Evolutionary conservation across 2,888 invertebrate species (phyloP).

Genomic region (Acronicta alni): DNA sequence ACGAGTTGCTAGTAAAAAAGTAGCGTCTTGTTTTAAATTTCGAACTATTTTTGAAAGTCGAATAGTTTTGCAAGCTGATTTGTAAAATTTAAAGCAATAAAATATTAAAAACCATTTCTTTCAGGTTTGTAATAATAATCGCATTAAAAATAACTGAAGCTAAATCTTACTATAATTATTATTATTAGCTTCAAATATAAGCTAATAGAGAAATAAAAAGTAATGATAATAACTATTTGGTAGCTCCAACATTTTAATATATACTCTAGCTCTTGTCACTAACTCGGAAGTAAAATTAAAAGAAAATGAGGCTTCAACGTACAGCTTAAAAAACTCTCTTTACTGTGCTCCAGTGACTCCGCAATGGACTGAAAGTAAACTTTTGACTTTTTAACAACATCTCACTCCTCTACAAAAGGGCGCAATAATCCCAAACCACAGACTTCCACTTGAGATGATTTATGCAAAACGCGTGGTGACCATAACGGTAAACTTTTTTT

Average conservation of each 20-base stretch:
- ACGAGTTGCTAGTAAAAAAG: slow-evolving; percentile 40
- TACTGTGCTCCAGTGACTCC: slow-evolving; percentile 9
- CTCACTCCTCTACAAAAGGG: slow-evolving; percentile 52
- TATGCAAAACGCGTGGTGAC: slow-evolving; percentile 80
- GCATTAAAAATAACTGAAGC: too few relatives aligned
- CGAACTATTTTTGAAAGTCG: not conserved
- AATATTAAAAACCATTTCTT: too few relatives aligned
- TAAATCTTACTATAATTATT: too few relatives aligned
- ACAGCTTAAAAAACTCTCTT: too few relatives aligned
- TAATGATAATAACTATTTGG: too few relatives aligned
- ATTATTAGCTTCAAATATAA: too few relatives aligned
- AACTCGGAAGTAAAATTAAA: too few relatives aligned
- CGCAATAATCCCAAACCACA: slow-evolving; percentile 59
- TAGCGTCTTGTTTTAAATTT: slow-evolving; percentile 3
- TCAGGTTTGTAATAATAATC: too few relatives aligned
- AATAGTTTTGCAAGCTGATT: slow-evolving; percentile 1
- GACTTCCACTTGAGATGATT: slow-evolving; percentile 80
- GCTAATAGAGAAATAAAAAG: too few relatives aligned
- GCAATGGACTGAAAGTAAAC: slow-evolving; percentile 18
- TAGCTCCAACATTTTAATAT: too few relatives aligned
- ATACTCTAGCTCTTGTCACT: too few relatives aligned
- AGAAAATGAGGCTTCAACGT: too few relatives aligned
- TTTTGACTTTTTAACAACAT: slow-evolving; percentile 30
- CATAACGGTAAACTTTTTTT: slow-evolving; percentile 80
- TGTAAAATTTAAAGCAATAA: not conserved